phyloP scores from a whole-genome alignment of 2,888 invertebrate genomes.

The Deilephila elpenor region DNA sequence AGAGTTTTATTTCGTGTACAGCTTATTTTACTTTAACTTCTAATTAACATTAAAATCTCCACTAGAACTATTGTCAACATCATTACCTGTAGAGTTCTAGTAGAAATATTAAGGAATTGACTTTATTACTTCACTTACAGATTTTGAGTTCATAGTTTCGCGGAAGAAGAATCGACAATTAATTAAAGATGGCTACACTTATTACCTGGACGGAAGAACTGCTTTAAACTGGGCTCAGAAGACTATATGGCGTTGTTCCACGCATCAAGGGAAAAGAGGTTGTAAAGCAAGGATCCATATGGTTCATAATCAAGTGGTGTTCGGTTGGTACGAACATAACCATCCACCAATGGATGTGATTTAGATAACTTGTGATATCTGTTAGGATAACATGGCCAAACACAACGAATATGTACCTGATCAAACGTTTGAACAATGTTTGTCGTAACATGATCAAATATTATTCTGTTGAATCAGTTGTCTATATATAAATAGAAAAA shows the following conservation, averaged over 20 bases:
- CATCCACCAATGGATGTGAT: constrained; percentile 8
- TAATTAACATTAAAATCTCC: background rate
- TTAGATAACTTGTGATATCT: background rate
- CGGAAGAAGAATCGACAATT: constrained; percentile 23
- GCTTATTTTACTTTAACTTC: background rate
- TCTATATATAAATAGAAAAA: too few relatives aligned
- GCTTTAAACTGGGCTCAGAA: constrained; percentile 15
- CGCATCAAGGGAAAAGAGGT: constrained; percentile 35
- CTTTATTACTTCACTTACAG: background rate
- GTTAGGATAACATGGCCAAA: background rate
- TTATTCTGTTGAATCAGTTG: too few relatives aligned
- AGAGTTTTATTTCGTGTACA: background rate
- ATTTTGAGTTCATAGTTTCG: constrained; percentile 19
- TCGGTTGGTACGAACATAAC: constrained; percentile 39
- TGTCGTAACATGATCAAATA: background rate
- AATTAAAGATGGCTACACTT: constrained; percentile 14
- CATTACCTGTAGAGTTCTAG: background rate
- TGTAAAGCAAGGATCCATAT: constrained; percentile 36
- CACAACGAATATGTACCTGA: background rate
- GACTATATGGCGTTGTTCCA: constrained; percentile 44
- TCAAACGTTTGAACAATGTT: background rate
- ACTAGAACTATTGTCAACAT: background rate
- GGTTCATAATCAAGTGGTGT: constrained; percentile 34
- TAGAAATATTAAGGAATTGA: background rate
- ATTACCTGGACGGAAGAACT: constrained; percentile 19